A percentile compares a stretch with the other conserved stretches of the same genome.
Evolutionary conservation across 2,888 invertebrate genomes (phyloP).

Genomic region (Ligdia adustata): DNA sequence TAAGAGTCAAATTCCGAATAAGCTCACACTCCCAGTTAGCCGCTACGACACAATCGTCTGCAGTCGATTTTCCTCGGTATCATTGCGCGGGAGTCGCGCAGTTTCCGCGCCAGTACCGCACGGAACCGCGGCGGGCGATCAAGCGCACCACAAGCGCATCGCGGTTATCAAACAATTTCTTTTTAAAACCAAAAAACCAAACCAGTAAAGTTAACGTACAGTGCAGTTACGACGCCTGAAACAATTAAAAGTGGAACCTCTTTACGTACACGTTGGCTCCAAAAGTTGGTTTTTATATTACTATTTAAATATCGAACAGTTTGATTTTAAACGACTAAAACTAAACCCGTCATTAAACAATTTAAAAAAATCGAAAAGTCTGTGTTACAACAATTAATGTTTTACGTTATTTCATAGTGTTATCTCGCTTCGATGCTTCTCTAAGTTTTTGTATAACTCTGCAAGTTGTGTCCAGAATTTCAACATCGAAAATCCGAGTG

Average conservation of each 20-base stretch:
- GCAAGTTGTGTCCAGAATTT: conserved; percentile 36
- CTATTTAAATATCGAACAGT: neutral
- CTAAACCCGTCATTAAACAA: neutral
- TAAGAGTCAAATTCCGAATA: neutral
- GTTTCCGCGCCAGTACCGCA: conserved; percentile 68
- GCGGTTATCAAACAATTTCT: neutral
- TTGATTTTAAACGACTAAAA: conserved; percentile 3
- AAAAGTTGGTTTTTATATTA: too few species aligned
- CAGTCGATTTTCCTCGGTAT: conserved; percentile 68
- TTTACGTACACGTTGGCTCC: too few species aligned
- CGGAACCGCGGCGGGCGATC: conserved; percentile 64
- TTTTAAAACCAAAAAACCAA: too few species aligned
- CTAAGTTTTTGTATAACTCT: conserved; percentile 21
- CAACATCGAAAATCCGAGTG: conserved; percentile 40
- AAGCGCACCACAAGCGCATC: conserved; percentile 51
- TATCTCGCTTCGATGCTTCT: conserved; percentile 5
- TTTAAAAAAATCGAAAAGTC: conserved; percentile 4
- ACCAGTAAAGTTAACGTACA: too few species aligned
- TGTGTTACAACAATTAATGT: too few species aligned
- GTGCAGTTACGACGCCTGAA: too few species aligned
- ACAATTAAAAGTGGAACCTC: too few species aligned
- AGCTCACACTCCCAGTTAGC: conserved; percentile 42
- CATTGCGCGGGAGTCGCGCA: conserved; percentile 61
- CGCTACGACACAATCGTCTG: conserved; percentile 43
- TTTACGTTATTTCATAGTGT: conserved; percentile 23